phyloP scores from a whole-genome alignment of 2,797 vertebrate genomes.

The Margarornis squamiger region DNA sequence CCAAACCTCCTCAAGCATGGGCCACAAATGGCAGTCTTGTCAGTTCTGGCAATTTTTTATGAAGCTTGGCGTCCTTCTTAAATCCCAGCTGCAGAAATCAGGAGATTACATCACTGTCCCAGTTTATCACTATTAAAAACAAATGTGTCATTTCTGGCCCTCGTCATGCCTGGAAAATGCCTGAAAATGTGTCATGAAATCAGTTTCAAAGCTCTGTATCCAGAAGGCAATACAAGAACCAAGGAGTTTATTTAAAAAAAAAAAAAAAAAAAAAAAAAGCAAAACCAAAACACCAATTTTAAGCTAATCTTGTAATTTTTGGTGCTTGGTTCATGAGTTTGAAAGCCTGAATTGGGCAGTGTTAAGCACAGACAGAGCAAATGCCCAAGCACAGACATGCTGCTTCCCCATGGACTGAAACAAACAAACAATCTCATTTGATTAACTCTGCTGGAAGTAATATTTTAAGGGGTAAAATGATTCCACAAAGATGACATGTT shows the following conservation, averaged over 20 bases:
- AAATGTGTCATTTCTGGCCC: conserved; percentile 1
- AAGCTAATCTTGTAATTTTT: conserved; percentile 1
- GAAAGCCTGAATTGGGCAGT: background rate
- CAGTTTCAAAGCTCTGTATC: background rate
- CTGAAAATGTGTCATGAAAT: background rate
- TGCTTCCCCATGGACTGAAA: conserved; percentile 14
- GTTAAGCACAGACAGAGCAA: conserved; percentile 9
- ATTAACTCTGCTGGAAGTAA: conserved; percentile 68
- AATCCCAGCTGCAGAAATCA: conserved; percentile 10
- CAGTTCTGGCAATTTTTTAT: background rate
- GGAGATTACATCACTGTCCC: conserved; percentile 3
- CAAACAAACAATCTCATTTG: conserved; percentile 45
- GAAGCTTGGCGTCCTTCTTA: background rate
- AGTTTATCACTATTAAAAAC: conserved; percentile 25
- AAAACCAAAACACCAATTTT: background rate
- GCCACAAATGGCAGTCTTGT: background rate
- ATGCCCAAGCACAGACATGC: background rate
- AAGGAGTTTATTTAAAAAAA: background rate
- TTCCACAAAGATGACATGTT: conserved; percentile 49
- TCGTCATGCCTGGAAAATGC: background rate
- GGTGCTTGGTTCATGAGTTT: background rate
- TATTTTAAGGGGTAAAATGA: conserved; percentile 53
- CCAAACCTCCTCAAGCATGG: background rate
- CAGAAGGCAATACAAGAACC: conserved; percentile 2
- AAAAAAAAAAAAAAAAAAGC: background rate